phyloP scores from a whole-genome alignment of 1,140 invertebrate genomes.

The Aphelenchoides fujianensis region DNA sequence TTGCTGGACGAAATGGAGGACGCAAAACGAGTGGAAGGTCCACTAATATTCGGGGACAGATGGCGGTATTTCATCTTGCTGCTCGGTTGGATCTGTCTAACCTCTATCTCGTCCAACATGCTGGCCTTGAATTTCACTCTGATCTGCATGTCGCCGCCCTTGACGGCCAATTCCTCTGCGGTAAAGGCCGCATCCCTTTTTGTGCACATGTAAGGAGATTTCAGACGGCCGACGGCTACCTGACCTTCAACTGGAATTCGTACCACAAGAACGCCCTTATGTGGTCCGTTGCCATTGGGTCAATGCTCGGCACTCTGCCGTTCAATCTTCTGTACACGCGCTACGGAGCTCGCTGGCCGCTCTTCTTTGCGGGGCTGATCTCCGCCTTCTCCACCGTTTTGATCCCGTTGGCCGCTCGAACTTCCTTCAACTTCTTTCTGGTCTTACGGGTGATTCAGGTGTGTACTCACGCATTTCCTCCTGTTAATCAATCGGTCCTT shows the following conservation, averaged over 20 bases:
- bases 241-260: neutral
- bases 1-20: no score
- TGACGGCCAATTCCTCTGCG: no score
- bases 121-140: constrained; percentile 29
- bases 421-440: no score
- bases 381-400: neutral
- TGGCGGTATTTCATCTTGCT: constrained; percentile 27
- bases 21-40: no score
- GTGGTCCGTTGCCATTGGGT: no score
- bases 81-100: constrained; percentile 19
- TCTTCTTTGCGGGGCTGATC: neutral
- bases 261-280: neutral
- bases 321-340: neutral
- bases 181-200: no score
- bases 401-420: neutral
- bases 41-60: no score
- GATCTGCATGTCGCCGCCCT: constrained; percentile 18
- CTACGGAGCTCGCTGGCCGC: neutral
- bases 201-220: no score
- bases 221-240: neutral
- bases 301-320: neutral
- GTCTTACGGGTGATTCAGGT: constrained; percentile 2
- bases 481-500: neutral
- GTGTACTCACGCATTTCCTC: constrained; percentile 9
- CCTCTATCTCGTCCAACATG: neutral